These are phyloP conservation scores for Tenebrosternarchus preto DNA, from an alignment of 2,113 vertebrate species.

Conservation along the genomic window DNA sequence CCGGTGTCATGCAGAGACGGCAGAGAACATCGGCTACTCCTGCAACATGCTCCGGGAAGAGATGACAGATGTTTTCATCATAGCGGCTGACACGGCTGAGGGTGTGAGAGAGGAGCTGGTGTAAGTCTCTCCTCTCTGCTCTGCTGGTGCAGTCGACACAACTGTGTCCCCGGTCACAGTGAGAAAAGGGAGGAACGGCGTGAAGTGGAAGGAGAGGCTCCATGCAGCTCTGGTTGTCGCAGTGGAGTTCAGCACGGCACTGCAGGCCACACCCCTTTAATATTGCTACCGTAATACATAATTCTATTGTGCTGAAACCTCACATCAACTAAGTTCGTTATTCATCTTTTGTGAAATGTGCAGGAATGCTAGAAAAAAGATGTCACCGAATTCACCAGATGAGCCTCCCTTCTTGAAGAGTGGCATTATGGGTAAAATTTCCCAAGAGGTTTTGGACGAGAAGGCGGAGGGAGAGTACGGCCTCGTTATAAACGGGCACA, in stretches of 20 bases:
- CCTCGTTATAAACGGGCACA: constrained; percentile 89
- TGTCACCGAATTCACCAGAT: constrained; percentile 76
- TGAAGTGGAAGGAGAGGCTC: too few relatives aligned
- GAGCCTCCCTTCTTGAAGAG: constrained; percentile 61
- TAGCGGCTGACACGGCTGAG: constrained; percentile 75
- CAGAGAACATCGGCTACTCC: constrained; percentile 91
- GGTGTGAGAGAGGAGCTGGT: constrained; percentile 80
- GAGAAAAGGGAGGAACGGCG: too few relatives aligned
- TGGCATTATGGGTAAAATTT: constrained; percentile 66
- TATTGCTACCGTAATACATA: too few relatives aligned
- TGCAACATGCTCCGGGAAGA: constrained; percentile 88
- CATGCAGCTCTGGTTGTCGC: too few relatives aligned
- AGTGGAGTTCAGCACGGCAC: too few relatives aligned
- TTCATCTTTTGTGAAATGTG: background rate
- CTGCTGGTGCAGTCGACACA: background rate
- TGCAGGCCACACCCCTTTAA: too few relatives aligned
- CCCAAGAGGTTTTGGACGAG: constrained; percentile 78
- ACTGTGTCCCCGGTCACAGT: too few relatives aligned
- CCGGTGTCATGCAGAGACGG: constrained; percentile 79
- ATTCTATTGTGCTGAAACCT: too few relatives aligned
- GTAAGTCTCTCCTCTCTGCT: constrained; percentile 66
- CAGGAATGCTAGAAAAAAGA: constrained; percentile 81
- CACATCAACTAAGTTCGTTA: too few relatives aligned
- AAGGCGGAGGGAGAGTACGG: constrained; percentile 81
- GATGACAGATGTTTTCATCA: constrained; percentile 84